A percentile compares a stretch with the other conserved stretches of the same genome.
Conservation (phyloP, 2,113 vertebrate genomes). For the Corydoras sp. region DNA sequence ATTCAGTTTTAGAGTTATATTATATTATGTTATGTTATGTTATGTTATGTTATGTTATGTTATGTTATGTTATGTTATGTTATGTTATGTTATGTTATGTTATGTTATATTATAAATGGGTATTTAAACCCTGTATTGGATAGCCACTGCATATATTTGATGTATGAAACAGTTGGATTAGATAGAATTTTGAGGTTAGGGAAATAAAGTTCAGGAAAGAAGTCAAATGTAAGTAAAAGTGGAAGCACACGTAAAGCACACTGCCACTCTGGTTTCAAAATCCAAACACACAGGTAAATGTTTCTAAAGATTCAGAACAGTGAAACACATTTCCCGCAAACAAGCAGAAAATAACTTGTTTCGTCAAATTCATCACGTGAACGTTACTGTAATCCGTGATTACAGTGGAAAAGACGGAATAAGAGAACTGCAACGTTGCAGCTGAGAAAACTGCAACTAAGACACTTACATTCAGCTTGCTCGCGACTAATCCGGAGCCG, state of each 20-base stretch:
- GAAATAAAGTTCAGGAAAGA: not conserved
- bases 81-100: too few relatives aligned
- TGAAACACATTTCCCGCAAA: constrained; percentile 5
- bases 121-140: too few relatives aligned
- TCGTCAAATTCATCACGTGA: not conserved
- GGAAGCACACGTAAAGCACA: constrained; percentile 1
- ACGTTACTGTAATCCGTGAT: not conserved
- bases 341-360: constrained; percentile 1
- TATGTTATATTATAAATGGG: too few relatives aligned
- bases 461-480: constrained; percentile 56
- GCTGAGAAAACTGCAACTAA: constrained; percentile 29
- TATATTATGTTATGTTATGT: too few relatives aligned
- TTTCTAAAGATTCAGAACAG: not conserved
- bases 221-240: not conserved
- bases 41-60: too few relatives aligned
- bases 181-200: not conserved
- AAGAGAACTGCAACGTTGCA: constrained; percentile 35
- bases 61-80: too few relatives aligned
- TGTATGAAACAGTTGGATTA: not conserved
- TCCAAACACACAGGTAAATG: not conserved
- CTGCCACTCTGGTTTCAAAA: not conserved
- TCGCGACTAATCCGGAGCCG: constrained; percentile 45
- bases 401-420: constrained; percentile 1
- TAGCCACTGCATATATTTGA: too few relatives aligned
- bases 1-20: too few relatives aligned